phyloP scores from a whole-genome alignment of 2,888 invertebrate genomes.

The Invenusta paracnida region DNA sequence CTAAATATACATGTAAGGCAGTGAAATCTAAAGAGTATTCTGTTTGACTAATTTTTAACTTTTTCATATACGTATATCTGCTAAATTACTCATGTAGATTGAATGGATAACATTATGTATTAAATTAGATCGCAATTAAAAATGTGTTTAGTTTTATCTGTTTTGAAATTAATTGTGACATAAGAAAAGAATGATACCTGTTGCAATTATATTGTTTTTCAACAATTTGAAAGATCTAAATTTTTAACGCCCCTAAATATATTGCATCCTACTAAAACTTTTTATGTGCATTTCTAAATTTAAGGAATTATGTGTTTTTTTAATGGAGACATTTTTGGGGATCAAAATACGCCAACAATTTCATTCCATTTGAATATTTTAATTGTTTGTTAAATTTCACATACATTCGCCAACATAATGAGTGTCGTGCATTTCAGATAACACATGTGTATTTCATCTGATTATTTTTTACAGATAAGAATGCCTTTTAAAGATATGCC shows the following conservation, averaged over 20 bases:
- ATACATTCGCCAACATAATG: no score
- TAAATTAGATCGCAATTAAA: background rate
- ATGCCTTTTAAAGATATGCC: no score
- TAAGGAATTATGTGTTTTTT: no score
- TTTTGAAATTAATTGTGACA: background rate
- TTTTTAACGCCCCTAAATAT: background rate
- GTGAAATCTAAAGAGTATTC: background rate
- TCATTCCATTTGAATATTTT: no score
- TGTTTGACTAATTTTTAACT: background rate
- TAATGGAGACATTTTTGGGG: no score
- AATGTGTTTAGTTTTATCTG: background rate
- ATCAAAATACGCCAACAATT: no score
- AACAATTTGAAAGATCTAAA: background rate
- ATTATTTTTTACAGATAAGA: no score
- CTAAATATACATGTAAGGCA: no score
- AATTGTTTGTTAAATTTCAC: no score
- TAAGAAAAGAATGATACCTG: background rate
- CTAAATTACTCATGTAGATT: background rate
- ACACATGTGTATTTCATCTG: no score
- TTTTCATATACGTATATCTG: background rate
- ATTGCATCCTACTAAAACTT: background rate
- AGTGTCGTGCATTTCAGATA: no score
- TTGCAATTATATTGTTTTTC: background rate
- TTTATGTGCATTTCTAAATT: no score
- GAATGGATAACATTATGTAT: background rate